Evolutionary conservation across 2,888 invertebrate genomes (phyloP), one percentile per base, ranked within the genome.

Genomic region (Epistrophe eligans): DNA sequence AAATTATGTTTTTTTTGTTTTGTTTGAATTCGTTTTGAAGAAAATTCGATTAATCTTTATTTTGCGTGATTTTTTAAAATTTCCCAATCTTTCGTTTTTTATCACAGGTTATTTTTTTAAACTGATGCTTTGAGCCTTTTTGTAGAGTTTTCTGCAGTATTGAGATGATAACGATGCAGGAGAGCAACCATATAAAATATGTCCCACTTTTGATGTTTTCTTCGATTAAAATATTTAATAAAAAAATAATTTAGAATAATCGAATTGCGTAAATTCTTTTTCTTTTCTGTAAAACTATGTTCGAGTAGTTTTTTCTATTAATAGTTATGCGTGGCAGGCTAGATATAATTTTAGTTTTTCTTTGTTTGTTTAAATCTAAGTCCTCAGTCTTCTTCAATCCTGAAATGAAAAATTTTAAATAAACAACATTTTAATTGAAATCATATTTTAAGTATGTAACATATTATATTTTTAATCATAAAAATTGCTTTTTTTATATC

Each of bases 361-460:
- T 84, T 60, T 74, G 13, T 52, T 55, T 77, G 13, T 28, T 32
- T 88, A 83, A 84, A 88, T 87, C 88, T 89, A 90, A 88, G 77
- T 89, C 90, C 90, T 91, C 91, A 91, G 91, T 91, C 91, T 91
- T 91, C 90, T 91, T 89, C 89, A 90, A 91, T 91, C 90, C 91
- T 90, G 89, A 77, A 90, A 89, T 70, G 48, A 88, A 66, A 81
- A 17, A 35, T 10, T 10, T 17, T 5, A 35, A 35, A 35, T 8
- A 35, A 0, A 8, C 0, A 9, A 35, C 1, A 35, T 35, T 8
- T 8, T 35, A 35, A 35, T 8, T 8, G 9, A 8, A 1, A 35
- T 9, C 7, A 32, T 32, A 32, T 32, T 4, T 32, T 32, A 32
- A 32, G 5, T 32, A 32, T 7, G 4, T 32, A 32, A 32, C 6